phyloP scores from a whole-genome alignment of 2,113 vertebrate genomes.

The Talpa occidentalis region DNA sequence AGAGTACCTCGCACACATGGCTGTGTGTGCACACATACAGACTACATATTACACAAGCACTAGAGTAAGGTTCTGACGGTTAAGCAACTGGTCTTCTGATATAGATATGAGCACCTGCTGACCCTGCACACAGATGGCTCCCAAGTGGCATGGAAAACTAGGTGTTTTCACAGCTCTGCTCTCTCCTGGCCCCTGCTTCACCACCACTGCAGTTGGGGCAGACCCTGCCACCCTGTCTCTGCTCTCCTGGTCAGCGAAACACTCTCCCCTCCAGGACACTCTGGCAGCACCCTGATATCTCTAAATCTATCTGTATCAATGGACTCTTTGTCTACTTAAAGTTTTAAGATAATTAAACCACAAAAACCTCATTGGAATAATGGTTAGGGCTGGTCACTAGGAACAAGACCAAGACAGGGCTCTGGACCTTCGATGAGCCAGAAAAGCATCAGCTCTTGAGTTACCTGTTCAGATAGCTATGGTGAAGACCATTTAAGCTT shows the following conservation, averaged over 20 bases:
- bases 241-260: neutral
- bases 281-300: neutral
- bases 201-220: neutral
- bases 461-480: neutral
- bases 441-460: neutral
- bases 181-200: accelerated
- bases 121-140: neutral
- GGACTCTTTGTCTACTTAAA: slow-evolving; percentile 69
- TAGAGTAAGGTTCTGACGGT: neutral
- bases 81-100: neutral
- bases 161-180: neutral
- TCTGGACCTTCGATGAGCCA: neutral
- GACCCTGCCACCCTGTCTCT: neutral
- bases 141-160: neutral
- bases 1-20: neutral
- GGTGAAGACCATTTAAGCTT: neutral
- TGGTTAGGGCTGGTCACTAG: slow-evolving; percentile 57
- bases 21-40: neutral
- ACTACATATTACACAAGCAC: too few relatives aligned
- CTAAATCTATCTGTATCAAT: slow-evolving; percentile 74
- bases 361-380: slow-evolving; percentile 78
- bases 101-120: neutral
- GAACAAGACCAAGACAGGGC: neutral
- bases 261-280: accelerated
- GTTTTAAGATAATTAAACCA: slow-evolving; percentile 80